phyloP scores from a whole-genome alignment of 2,888 invertebrate species.

The Troides helena region DNA sequence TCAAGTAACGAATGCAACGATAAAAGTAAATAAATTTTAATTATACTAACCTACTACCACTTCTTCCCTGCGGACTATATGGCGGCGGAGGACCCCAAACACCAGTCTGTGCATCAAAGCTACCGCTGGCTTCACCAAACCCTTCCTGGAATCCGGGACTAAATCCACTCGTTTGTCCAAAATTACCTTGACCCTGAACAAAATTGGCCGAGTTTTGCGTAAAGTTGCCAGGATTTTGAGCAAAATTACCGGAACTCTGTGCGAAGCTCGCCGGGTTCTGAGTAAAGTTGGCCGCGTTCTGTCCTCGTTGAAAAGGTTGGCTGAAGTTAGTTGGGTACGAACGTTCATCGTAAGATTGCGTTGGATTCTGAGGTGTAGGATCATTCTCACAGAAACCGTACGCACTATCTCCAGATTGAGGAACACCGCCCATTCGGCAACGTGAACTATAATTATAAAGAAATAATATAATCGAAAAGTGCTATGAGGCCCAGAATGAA shows the following conservation, averaged over 20 bases:
- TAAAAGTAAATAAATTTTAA: not conserved
- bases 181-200: slow-evolving; percentile 38
- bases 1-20: not conserved
- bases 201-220: slow-evolving; percentile 38
- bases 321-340: slow-evolving; percentile 47
- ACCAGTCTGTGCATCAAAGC: slow-evolving; percentile 79
- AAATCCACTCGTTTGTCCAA: slow-evolving; percentile 43
- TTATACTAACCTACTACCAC: slow-evolving; percentile 50
- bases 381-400: slow-evolving; percentile 86
- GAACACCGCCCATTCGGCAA: slow-evolving; percentile 83
- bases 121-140: slow-evolving; percentile 81
- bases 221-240: slow-evolving; percentile 38
- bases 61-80: slow-evolving; percentile 88
- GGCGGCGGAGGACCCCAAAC: slow-evolving; percentile 94
- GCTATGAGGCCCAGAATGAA: no score
- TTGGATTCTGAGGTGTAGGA: slow-evolving; percentile 41
- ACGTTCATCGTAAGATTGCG: slow-evolving; percentile 50
- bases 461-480: no score
- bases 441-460: slow-evolving; percentile 64
- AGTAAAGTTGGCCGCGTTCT: slow-evolving; percentile 33
- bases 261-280: slow-evolving; percentile 26
- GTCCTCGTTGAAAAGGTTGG: slow-evolving; percentile 36
- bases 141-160: slow-evolving; percentile 61
- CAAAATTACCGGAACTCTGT: slow-evolving; percentile 36
- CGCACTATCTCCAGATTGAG: slow-evolving; percentile 87